Evolutionary conservation across 2,113 vertebrate genomes (phyloP), one percentile per base, ranked within the genome.

Genomic region (Riparia riparia): DNA sequence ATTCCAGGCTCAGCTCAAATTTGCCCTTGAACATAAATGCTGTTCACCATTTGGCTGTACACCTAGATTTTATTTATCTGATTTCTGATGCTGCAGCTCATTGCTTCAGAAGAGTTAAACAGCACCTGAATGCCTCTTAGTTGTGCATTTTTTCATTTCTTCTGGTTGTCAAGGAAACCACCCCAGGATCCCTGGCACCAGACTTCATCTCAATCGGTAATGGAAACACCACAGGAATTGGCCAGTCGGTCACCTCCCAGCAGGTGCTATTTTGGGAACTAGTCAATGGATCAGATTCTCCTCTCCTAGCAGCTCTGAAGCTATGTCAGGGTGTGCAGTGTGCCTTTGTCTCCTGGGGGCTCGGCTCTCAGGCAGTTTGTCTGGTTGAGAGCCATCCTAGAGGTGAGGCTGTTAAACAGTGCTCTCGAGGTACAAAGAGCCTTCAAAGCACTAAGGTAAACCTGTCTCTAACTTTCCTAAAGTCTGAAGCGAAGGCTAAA

Each of bases 231-330:
- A 93, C 95, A 94, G 93, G 85, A 90, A 90, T 89, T 94, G 83
- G 65, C 80, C 82, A 96, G 91, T 81, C 89, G 93, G 82, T 86
- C 94, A 95, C 88, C 93, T 94, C 96, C 94, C 92, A 96, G 88
- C 7, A 11, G 34, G 41, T 94, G 69, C 85, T 96, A 86, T 95
- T 96, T 86, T 82, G 54, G 82, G 95, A 93, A 78, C 28, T 28
- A 94, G 78, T 80, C 91, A 90, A 26, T 93, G 90, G 86, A 82
- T 84, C 66, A 86, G 72, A 65, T 91, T 94, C 70, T 86, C 60
- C 17, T 45, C 66, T 92, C 57, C 51, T 60, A 66, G 47, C 86
- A 80, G n/a, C 61, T 84, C 60, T 37, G 68, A n/a, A 76, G 60
- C 72, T 73, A 28, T 32, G 47, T 51, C 70, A 80, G n/a, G 8